Conservation (phyloP, 1,140 invertebrate genomes). For the Cataglyphis hispanica region DNA sequence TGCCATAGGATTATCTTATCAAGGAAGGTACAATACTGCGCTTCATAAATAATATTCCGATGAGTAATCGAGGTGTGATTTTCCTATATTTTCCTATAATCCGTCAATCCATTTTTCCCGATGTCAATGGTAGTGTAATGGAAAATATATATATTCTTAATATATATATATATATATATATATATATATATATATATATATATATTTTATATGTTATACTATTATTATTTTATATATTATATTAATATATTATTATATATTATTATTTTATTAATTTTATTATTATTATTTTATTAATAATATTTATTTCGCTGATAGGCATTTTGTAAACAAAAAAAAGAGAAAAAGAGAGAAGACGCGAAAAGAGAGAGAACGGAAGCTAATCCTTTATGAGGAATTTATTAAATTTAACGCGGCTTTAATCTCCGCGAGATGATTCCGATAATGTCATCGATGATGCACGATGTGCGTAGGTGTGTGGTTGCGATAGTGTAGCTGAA, state of each 20-base stretch:
- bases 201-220: too few relatives aligned
- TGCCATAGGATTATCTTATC: constrained; percentile 13
- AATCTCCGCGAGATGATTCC: constrained; percentile 22
- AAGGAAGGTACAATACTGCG: not conserved
- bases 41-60: constrained; percentile 24
- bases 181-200: too few relatives aligned
- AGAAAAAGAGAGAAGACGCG: too few relatives aligned
- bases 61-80: constrained; percentile 21
- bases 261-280: too few relatives aligned
- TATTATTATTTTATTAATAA: too few relatives aligned
- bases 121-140: not conserved
- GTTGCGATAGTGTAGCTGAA: not conserved
- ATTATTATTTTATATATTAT: too few relatives aligned
- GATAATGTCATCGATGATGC: too few relatives aligned
- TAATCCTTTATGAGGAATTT: constrained; percentile 13
- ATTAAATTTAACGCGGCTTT: constrained; percentile 44
- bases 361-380: not conserved
- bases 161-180: too few relatives aligned
- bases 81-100: constrained; percentile 11
- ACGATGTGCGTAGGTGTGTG: not conserved
- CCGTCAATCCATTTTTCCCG: not conserved
- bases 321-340: not conserved
- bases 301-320: constrained; percentile 5
- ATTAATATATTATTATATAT: too few relatives aligned
- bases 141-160: too few relatives aligned